A percentile compares a stretch with the other conserved stretches of the same genome.
These are phyloP conservation scores for Coreius guichenoti DNA, from an alignment of 2,797 vertebrate species.

Conservation along the genomic window DNA sequence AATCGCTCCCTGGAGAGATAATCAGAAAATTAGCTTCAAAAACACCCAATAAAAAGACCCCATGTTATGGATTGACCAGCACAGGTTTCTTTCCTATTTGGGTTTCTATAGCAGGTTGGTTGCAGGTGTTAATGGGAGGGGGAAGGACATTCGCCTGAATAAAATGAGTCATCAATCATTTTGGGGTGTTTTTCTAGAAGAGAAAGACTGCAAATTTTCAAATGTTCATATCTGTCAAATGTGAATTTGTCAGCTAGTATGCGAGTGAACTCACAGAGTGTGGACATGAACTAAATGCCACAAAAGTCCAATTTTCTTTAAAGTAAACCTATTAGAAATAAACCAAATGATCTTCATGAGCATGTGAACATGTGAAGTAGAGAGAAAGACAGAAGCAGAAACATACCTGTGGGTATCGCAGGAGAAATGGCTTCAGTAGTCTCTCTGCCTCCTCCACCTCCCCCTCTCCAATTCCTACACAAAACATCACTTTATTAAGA, in stretches of 20 bases:
- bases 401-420: conserved; percentile 80
- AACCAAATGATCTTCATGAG: neutral
- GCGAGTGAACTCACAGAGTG: neutral
- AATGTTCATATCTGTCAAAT: neutral
- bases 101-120: neutral
- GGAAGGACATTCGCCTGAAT: too few species aligned
- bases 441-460: conserved; percentile 79
- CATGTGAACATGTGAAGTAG: neutral
- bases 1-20: conserved; percentile 80
- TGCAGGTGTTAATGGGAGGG: neutral
- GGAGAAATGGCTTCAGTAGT: conserved; percentile 79
- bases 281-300: neutral
- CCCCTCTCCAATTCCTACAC: conserved; percentile 82
- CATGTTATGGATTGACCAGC: neutral
- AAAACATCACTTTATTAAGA: neutral
- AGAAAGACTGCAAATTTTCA: neutral
- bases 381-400: neutral
- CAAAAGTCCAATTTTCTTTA: neutral
- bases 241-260: neutral
- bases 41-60: neutral
- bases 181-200: neutral
- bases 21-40: neutral
- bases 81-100: neutral
- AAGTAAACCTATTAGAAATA: neutral
- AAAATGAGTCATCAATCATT: neutral